A percentile compares a stretch with the other conserved stretches of the same genome.
Evolutionary conservation across 2,113 vertebrate genomes (phyloP).

Genomic region (Typhlomys cinereus): DNA sequence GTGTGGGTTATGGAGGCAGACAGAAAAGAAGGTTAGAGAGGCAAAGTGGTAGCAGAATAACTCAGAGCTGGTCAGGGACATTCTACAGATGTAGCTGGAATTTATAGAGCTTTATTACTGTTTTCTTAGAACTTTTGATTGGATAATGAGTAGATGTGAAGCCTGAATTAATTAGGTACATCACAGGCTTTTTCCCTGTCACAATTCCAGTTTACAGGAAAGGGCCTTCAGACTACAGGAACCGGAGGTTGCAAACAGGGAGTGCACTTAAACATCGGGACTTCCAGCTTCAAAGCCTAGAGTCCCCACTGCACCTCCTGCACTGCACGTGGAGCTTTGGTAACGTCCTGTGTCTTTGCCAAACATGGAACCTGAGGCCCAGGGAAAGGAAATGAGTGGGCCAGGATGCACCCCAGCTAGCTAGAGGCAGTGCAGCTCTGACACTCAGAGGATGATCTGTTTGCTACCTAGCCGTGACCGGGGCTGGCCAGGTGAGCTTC

Average conservation of each 20-base stretch:
- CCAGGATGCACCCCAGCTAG: background rate
- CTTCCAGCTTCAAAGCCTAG: too few species aligned
- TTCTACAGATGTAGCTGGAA: background rate
- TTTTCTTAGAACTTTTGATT: background rate
- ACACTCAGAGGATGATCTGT: background rate
- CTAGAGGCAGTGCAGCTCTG: background rate
- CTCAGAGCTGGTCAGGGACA: background rate
- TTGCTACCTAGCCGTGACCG: background rate
- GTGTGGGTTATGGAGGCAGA: too few species aligned
- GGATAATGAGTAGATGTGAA: background rate
- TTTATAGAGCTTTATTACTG: background rate
- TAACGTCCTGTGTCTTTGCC: background rate
- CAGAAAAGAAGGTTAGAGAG: background rate
- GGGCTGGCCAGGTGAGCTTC: too few species aligned
- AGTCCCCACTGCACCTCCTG: too few species aligned
- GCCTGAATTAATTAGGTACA: background rate
- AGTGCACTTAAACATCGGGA: accelerated
- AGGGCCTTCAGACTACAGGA: background rate
- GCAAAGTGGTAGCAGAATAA: background rate
- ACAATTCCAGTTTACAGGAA: background rate
- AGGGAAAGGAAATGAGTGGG: background rate
- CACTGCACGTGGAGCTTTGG: background rate
- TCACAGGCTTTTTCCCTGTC: background rate
- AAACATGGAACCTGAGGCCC: background rate
- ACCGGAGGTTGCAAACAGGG: background rate